A percentile compares a stretch with the other conserved stretches of the same genome.
Conservation (phyloP, 1,140 invertebrate species). For the Plodia interpunctella region DNA sequence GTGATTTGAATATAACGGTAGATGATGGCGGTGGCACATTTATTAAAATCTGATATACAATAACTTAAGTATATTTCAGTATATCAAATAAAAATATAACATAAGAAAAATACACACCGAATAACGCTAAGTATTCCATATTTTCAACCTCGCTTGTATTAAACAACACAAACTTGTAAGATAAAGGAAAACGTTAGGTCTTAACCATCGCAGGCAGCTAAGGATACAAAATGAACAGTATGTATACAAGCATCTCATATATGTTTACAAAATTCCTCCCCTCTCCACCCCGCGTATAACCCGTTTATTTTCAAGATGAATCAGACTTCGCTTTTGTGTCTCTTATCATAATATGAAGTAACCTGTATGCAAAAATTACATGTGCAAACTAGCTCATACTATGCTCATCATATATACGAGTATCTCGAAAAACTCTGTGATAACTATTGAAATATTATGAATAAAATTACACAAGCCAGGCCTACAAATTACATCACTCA, state of each 20-base stretch:
- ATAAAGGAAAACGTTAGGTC: neutral
- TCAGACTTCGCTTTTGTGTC: neutral
- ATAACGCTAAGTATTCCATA: neutral
- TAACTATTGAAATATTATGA: too few relatives aligned
- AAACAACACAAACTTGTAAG: neutral
- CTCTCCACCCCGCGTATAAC: neutral
- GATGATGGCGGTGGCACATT: too few relatives aligned
- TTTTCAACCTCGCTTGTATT: neutral
- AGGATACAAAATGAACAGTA: conserved; percentile 3
- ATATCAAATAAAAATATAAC: neutral
- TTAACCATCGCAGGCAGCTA: neutral
- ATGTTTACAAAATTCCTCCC: conserved; percentile 1
- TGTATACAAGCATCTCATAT: neutral
- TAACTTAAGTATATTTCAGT: too few relatives aligned
- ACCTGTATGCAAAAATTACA: neutral
- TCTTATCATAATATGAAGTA: neutral
- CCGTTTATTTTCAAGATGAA: conserved; percentile 2
- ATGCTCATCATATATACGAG: too few relatives aligned
- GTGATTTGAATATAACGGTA: too few relatives aligned
- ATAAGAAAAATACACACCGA: neutral
- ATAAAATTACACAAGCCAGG: too few relatives aligned
- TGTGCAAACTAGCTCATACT: neutral
- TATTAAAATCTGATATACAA: too few relatives aligned
- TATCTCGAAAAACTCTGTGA: too few relatives aligned
- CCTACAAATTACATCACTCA: too few relatives aligned